phyloP scores from a whole-genome alignment of 2,113 vertebrate species.

The Colaptes auratus region DNA sequence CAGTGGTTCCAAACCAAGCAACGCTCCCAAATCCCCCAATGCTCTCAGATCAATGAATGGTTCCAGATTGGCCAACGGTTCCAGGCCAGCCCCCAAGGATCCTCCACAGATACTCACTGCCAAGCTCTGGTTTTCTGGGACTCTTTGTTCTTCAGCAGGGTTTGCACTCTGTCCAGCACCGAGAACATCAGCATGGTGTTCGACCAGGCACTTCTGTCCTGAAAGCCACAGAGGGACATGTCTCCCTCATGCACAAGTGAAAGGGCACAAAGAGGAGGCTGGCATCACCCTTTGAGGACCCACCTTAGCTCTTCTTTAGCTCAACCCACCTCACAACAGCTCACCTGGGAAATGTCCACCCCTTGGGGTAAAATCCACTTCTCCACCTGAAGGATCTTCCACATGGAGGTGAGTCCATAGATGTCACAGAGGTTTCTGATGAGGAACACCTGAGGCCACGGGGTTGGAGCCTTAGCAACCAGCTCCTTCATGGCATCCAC shows the following conservation, averaged over 20 bases:
- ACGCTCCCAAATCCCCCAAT: too few species aligned
- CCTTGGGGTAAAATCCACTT: background rate
- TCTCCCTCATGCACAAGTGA: background rate
- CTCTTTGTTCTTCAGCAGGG: background rate
- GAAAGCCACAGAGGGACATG: background rate
- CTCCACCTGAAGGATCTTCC: background rate
- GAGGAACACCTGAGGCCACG: background rate
- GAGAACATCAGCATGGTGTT: background rate
- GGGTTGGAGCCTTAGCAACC: background rate
- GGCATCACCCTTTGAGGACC: background rate
- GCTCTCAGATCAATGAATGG: too few species aligned
- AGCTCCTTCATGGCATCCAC: background rate
- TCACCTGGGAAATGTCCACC: background rate
- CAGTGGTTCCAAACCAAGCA: background rate
- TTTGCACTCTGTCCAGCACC: background rate
- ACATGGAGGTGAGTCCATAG: background rate
- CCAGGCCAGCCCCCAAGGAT: rapidly evolving
- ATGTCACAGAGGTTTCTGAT: background rate
- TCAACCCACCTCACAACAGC: background rate
- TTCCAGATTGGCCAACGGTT: background rate
- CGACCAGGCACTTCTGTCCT: background rate
- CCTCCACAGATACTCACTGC: background rate
- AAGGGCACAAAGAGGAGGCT: background rate
- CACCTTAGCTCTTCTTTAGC: background rate
- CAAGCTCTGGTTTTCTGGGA: background rate